phyloP scores from a whole-genome alignment of 2,888 invertebrate genomes.

The Junonia oenone region DNA sequence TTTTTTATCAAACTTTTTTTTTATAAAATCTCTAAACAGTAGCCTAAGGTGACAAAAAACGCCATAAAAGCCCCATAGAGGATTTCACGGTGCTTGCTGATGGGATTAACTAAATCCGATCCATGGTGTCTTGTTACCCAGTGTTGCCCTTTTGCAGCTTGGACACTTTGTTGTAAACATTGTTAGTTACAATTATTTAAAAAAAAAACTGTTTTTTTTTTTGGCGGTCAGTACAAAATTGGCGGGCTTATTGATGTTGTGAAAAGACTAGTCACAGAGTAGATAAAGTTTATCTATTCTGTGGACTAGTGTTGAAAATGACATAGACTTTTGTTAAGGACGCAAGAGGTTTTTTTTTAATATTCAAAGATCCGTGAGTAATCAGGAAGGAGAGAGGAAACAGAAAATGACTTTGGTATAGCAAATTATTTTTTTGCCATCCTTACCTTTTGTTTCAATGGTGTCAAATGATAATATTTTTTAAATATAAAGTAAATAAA shows the following conservation, averaged over 20 bases:
- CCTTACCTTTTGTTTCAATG: no score
- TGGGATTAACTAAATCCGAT: slow-evolving; percentile 35
- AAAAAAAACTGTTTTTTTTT: neutral
- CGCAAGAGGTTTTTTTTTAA: no score
- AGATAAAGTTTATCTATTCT: no score
- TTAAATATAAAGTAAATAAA: no score
- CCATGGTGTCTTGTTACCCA: slow-evolving; percentile 21
- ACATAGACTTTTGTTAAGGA: no score
- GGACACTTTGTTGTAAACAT: slow-evolving; percentile 17
- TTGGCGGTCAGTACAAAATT: neutral
- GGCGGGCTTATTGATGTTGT: neutral
- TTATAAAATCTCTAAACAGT: slow-evolving; percentile 4
- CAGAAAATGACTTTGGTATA: no score
- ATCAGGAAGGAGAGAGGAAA: no score
- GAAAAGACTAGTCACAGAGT: no score
- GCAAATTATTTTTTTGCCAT: no score
- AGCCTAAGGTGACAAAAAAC: slow-evolving; percentile 13
- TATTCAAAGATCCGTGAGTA: no score
- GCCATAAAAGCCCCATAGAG: slow-evolving; percentile 13
- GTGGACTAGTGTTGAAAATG: no score
- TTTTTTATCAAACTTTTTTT: neutral
- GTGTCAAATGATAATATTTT: no score
- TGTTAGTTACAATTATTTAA: neutral
- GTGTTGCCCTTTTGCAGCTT: slow-evolving; percentile 12
- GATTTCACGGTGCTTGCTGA: slow-evolving; percentile 32